Evolutionary conservation across 2,797 vertebrate species (phyloP).

Genomic region (Anabacerthia variegaticeps): DNA sequence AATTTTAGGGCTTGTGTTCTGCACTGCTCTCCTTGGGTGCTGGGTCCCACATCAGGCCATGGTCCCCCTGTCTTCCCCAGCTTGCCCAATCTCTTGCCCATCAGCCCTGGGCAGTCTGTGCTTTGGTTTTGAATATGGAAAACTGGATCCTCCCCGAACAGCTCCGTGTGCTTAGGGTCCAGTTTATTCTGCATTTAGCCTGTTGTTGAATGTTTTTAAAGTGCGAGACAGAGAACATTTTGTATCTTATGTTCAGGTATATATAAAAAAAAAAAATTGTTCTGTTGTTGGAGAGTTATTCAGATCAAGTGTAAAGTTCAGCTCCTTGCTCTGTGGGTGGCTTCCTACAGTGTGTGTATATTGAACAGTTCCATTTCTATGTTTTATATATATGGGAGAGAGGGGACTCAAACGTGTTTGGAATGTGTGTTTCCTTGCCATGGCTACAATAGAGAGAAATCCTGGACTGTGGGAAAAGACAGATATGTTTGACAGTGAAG

Average conservation of each 20-base stretch:
- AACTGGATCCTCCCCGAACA: background rate
- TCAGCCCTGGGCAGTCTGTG: background rate
- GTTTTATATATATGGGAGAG: slow-evolving; percentile 55
- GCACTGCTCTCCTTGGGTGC: background rate
- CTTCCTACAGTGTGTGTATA: slow-evolving; percentile 35
- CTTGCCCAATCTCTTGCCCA: background rate
- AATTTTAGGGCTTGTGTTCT: slow-evolving; percentile 18
- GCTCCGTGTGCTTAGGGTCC: background rate
- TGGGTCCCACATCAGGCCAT: background rate
- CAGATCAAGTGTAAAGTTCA: slow-evolving; percentile 30
- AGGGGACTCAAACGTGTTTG: slow-evolving; percentile 19
- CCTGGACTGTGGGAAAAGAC: slow-evolving; percentile 47
- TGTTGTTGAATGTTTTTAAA: slow-evolving; percentile 12
- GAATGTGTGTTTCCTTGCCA: slow-evolving; percentile 57
- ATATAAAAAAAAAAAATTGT: background rate
- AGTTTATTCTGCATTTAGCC: background rate
- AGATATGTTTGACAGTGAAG: slow-evolving; percentile 19
- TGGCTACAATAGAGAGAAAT: slow-evolving; percentile 45
- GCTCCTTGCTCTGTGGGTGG: slow-evolving; percentile 57
- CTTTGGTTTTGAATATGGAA: background rate
- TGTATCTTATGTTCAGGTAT: slow-evolving; percentile 43
- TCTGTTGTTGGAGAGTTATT: slow-evolving; percentile 19
- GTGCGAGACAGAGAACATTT: slow-evolving; percentile 41
- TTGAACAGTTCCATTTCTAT: slow-evolving; percentile 58
- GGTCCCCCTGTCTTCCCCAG: background rate